phyloP scores from a whole-genome alignment of 2,113 vertebrate genomes.

The Silurus glanis region DNA sequence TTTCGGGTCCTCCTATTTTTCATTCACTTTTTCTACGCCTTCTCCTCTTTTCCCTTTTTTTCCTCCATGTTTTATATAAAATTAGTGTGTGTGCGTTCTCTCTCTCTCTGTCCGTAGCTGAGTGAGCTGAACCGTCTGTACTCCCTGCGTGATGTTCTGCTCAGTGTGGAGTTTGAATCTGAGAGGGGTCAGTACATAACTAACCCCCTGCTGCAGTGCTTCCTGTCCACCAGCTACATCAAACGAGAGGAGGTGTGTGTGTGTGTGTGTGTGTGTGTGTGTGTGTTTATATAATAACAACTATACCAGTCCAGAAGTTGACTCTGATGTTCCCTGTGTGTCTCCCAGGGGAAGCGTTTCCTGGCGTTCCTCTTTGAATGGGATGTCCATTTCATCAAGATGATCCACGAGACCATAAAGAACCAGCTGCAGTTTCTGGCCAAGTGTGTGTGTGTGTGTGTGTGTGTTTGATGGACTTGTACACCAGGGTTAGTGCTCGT shows the following conservation, averaged over 20 bases:
- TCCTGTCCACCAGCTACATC: constrained; percentile 75
- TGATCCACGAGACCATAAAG: constrained; percentile 92
- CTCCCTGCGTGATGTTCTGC: constrained; percentile 77
- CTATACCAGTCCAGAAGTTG: no score
- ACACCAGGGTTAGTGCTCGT: background rate
- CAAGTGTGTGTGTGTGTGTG: constrained; percentile 74
- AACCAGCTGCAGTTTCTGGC: constrained; percentile 85
- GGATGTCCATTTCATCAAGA: constrained; percentile 85
- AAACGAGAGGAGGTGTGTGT: constrained; percentile 76
- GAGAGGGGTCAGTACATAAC: constrained; percentile 80
- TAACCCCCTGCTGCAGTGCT: constrained; percentile 83
- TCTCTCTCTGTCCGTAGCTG: constrained; percentile 63
- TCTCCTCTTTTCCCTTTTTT: no score
- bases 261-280: background rate
- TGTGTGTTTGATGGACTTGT: background rate
- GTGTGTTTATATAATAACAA: background rate
- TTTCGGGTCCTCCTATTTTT: no score
- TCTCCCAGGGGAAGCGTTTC: constrained; percentile 87
- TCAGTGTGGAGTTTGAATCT: constrained; percentile 80
- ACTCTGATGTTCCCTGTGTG: no score
- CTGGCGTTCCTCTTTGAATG: constrained; percentile 91
- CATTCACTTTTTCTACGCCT: no score
- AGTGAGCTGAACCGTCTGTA: constrained; percentile 80
- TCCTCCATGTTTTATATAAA: no score
- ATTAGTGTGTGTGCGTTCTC: no score